A percentile compares a stretch with the other conserved stretches of the same genome.
Evolutionary conservation across 2,888 invertebrate genomes (phyloP).

Genomic region (Catocala sponsa): DNA sequence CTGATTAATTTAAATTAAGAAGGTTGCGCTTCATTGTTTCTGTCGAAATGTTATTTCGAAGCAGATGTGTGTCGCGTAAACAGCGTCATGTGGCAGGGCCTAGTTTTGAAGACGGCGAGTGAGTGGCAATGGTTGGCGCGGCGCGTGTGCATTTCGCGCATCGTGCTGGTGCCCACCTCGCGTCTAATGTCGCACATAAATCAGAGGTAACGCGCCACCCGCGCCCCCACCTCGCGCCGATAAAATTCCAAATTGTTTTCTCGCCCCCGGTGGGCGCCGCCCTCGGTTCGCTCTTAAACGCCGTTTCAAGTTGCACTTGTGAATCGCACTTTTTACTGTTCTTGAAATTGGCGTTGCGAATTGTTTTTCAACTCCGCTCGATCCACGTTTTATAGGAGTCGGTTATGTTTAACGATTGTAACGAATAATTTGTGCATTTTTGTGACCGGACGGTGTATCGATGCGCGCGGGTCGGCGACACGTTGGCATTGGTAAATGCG

Average conservation of each 20-base stretch:
- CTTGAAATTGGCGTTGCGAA: conserved; percentile 84
- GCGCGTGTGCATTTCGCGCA: conserved; percentile 78
- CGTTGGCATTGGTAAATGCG: conserved; percentile 87
- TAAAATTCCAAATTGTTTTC: conserved; percentile 88
- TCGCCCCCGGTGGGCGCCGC: conserved; percentile 86
- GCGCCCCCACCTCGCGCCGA: conserved; percentile 75
- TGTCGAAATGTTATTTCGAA: background rate
- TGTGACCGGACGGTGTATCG: conserved; percentile 66
- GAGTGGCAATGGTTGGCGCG: conserved; percentile 68
- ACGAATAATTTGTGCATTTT: conserved; percentile 65
- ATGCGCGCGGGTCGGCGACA: conserved; percentile 68
- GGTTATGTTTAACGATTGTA: conserved; percentile 57
- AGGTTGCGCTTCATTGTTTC: background rate
- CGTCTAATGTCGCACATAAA: conserved; percentile 83
- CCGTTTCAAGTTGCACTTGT: conserved; percentile 87
- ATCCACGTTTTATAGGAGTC: conserved; percentile 64
- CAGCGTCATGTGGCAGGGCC: too few relatives aligned
- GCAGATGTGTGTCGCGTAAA: too few relatives aligned
- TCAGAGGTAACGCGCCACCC: conserved; percentile 78
- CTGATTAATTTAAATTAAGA: background rate
- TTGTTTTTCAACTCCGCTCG: conserved; percentile 78
- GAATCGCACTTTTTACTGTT: conserved; percentile 88
- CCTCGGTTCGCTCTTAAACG: conserved; percentile 87
- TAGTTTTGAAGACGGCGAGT: conserved; percentile 52
- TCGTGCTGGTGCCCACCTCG: conserved; percentile 70